These are phyloP conservation scores for Notoglanidium macrostoma DNA, from an alignment of 2,797 vertebrate species.

Conservation along the genomic window DNA sequence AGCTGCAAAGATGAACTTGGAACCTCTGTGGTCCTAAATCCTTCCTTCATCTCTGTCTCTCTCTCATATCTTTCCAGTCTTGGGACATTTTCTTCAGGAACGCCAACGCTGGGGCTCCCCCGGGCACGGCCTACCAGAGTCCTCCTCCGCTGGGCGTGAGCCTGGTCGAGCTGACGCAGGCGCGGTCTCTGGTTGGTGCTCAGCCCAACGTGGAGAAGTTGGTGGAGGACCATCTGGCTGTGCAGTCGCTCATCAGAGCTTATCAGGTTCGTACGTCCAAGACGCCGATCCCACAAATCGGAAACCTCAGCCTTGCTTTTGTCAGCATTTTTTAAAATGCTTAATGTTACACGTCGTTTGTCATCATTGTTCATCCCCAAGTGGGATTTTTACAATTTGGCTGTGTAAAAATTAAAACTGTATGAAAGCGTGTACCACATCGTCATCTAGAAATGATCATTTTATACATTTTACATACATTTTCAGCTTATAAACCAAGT, in stretches of 20 bases:
- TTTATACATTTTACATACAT: not conserved
- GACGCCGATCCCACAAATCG: not conserved
- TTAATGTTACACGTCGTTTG: not conserved
- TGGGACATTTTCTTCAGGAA: constrained; percentile 99
- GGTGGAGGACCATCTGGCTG: constrained; percentile 95
- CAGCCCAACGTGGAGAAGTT: constrained; percentile 95
- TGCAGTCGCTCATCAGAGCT: constrained; percentile 97
- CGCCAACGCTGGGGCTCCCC: constrained; percentile 91
- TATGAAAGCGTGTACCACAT: not conserved
- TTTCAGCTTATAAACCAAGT: not conserved
- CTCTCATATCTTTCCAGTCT: constrained; percentile 72
- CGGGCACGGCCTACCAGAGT: constrained; percentile 93
- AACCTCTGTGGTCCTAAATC: not conserved
- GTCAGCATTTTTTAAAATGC: not conserved
- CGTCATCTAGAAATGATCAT: not conserved
- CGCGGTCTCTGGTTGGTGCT: constrained; percentile 82
- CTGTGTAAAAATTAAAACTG: not conserved
- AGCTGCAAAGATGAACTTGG: not conserved
- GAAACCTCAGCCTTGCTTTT: not conserved
- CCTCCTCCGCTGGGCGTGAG: constrained; percentile 82
- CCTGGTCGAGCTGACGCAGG: constrained; percentile 75
- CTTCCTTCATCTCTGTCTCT: not conserved
- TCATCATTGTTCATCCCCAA: not conserved
- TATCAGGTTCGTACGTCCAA: constrained; percentile 84
- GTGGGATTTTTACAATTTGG: not conserved